These are phyloP conservation scores for Melanaphis sacchari DNA, from an alignment of 1,140 invertebrate species.

Conservation along the genomic window DNA sequence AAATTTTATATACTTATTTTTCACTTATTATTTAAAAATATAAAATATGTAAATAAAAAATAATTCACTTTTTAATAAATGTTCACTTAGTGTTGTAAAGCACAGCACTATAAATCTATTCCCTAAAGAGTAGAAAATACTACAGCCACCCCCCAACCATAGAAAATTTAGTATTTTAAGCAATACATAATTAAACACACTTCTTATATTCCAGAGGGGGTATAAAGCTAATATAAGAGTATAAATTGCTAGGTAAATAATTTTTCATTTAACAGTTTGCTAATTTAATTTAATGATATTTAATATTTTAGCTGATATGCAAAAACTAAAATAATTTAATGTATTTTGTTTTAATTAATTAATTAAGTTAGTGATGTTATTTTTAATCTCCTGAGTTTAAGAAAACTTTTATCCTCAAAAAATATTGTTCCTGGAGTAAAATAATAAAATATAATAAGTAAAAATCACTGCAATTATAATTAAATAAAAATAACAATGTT, in stretches of 20 bases:
- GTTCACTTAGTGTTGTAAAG: background rate
- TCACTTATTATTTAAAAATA: background rate
- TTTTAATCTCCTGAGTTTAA: background rate
- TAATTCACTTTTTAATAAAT: background rate
- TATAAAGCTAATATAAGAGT: slow-evolving; percentile 33
- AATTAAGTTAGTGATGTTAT: background rate
- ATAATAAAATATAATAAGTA: background rate
- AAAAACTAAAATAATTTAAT: slow-evolving; percentile 3
- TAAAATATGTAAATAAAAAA: background rate
- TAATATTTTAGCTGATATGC: background rate
- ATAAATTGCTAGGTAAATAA: slow-evolving; percentile 41
- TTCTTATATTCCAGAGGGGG: slow-evolving; percentile 31
- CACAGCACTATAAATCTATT: background rate
- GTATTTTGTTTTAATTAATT: background rate
- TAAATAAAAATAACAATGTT: background rate
- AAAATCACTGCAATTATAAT: background rate
- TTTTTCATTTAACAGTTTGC: slow-evolving; percentile 12
- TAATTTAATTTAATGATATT: background rate
- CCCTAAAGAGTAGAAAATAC: background rate
- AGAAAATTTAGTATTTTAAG: background rate
- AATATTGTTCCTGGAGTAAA: background rate
- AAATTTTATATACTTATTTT: background rate
- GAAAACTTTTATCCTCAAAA: background rate
- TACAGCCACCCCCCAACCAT: background rate
- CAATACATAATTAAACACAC: slow-evolving; percentile 29